Conservation (phyloP, 2,797 vertebrate species). For the Pseudomugil tenellus region DNA sequence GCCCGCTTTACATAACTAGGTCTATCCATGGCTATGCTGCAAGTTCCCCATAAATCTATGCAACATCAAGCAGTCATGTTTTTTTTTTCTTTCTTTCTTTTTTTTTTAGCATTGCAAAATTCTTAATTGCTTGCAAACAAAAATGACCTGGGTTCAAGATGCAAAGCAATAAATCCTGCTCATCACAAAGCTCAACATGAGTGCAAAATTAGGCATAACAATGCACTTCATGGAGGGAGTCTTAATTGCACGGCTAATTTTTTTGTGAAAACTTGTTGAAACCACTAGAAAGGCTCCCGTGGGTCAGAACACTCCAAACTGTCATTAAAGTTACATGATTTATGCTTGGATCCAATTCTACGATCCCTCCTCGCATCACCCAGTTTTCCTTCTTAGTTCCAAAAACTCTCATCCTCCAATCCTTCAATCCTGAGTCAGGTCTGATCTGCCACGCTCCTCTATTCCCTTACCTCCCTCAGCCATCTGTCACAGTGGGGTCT, state of each 20-base stretch:
- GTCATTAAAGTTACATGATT: conserved; percentile 65
- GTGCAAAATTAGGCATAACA: conserved; percentile 25
- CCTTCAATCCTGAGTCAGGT: conserved; percentile 69
- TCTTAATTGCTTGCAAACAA: conserved; percentile 72
- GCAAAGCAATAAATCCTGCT: conserved; percentile 26
- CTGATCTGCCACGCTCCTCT: conserved; percentile 64
- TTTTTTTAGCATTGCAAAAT: conserved; percentile 29
- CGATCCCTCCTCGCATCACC: conserved; percentile 48
- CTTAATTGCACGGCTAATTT: conserved; percentile 42
- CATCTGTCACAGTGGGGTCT: conserved; percentile 77
- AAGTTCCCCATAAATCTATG: conserved; percentile 13
- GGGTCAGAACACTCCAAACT: conserved; percentile 42
- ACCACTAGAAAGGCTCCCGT: conserved; percentile 30
- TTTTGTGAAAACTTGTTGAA: conserved; percentile 46
- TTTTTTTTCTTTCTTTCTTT: background rate
- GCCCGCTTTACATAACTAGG: conserved; percentile 18
- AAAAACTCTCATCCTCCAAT: conserved; percentile 56
- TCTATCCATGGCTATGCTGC: conserved; percentile 22
- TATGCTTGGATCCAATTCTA: conserved; percentile 54
- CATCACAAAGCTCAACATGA: conserved; percentile 34
- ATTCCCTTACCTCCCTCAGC: conserved; percentile 75
- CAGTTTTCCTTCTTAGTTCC: conserved; percentile 60
- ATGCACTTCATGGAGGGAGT: conserved; percentile 27
- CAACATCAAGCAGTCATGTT: conserved; percentile 34
- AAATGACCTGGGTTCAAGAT: conserved; percentile 60